phyloP scores from a whole-genome alignment of 2,113 vertebrate species.

The Cavia aperea region DNA sequence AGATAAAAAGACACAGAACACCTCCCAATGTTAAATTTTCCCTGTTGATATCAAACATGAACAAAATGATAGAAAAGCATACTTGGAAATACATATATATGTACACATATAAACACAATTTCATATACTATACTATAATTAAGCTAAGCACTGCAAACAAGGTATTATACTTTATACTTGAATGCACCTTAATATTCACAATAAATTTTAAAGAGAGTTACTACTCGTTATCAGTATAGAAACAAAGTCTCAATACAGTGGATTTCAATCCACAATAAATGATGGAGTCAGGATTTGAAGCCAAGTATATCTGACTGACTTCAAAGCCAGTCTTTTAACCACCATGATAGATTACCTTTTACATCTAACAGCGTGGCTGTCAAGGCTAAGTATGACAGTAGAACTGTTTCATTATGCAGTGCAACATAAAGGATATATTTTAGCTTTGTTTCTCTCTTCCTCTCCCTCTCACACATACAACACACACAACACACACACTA shows the following conservation, averaged over 20 bases:
- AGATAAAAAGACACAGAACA: background rate
- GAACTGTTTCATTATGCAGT: background rate
- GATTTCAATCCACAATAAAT: background rate
- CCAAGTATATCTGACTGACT: background rate
- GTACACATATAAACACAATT: background rate
- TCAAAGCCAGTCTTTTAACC: background rate
- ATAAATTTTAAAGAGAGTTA: background rate
- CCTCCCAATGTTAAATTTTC: background rate
- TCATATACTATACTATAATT: background rate
- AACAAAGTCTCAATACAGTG: background rate
- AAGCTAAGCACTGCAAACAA: background rate
- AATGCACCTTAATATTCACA: background rate
- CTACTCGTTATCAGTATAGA: background rate
- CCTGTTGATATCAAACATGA: background rate
- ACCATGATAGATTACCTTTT: background rate
- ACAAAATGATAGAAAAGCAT: background rate
- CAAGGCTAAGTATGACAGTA: background rate
- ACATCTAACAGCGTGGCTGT: background rate
- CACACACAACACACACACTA: background rate
- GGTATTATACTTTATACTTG: background rate
- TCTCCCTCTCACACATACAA: background rate
- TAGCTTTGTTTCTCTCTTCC: background rate
- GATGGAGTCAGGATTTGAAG: background rate
- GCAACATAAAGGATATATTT: background rate
- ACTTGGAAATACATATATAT: background rate